Percentiles rank a stretch among this genome's conserved stretches.
phyloP scores from a whole-genome alignment of 2,113 vertebrate species.

The Channa argus region DNA sequence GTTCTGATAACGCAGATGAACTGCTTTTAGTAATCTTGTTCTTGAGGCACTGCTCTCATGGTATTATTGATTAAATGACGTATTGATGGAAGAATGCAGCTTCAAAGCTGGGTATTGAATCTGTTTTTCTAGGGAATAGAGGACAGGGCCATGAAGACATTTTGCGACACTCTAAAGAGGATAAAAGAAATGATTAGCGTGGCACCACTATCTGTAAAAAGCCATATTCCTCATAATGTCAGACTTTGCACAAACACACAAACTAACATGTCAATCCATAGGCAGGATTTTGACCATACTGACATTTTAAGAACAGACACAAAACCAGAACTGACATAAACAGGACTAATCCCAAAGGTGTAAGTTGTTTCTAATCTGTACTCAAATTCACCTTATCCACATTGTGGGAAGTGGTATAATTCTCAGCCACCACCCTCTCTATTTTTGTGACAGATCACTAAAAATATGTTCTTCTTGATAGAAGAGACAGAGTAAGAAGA shows the following conservation, averaged over 20 bases:
- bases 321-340: too few species aligned
- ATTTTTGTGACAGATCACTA: too few species aligned
- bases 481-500: too few species aligned
- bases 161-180: slow-evolving; percentile 21
- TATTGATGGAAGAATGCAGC: slow-evolving; percentile 48
- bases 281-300: neutral
- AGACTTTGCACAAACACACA: slow-evolving; percentile 3
- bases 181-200: slow-evolving; percentile 21
- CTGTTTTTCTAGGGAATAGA: slow-evolving; percentile 22
- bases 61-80: slow-evolving; percentile 56
- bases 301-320: too few species aligned
- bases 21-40: slow-evolving; percentile 26
- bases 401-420: neutral
- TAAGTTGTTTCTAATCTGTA: too few species aligned
- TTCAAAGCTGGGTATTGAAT: slow-evolving; percentile 45
- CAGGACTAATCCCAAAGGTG: too few species aligned
- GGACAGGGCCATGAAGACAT: slow-evolving; percentile 16
- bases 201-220: neutral
- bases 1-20: neutral
- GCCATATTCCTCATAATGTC: slow-evolving; percentile 1
- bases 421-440: neutral
- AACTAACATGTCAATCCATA: neutral
- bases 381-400: neutral
- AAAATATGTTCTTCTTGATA: too few species aligned
- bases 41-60: slow-evolving; percentile 3